Evolutionary conservation across 2,888 invertebrate genomes (phyloP).

Genomic region (Acrocyrtus sp.): DNA sequence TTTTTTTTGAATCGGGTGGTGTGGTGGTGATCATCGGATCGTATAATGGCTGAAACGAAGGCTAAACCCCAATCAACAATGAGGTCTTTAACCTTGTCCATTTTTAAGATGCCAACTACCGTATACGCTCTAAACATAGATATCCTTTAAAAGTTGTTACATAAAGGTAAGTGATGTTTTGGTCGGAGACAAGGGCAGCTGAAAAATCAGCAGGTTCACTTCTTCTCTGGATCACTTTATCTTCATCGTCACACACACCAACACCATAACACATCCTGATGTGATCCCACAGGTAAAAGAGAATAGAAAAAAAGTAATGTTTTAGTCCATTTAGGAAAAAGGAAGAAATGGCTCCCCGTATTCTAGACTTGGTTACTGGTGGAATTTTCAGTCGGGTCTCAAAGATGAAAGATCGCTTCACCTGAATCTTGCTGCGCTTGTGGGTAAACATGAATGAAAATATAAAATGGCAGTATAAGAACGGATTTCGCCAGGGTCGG

Average conservation of each 20-base stretch:
- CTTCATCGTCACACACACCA: conserved; percentile 6
- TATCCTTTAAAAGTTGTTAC: not conserved
- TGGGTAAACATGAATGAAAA: no score
- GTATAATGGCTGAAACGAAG: not conserved
- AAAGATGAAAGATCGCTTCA: no score
- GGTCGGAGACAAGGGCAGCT: not conserved
- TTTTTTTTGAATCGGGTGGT: no score
- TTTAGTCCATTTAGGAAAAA: conserved; percentile 22
- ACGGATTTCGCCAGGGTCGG: no score
- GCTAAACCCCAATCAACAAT: conserved; percentile 24
- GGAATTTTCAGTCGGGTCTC: no score
- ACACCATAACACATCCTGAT: no score
- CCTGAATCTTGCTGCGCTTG: no score
- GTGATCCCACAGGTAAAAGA: no score
- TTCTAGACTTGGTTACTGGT: no score
- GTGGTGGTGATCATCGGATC: not conserved
- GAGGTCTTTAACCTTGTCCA: conserved; percentile 47
- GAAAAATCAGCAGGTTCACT: not conserved
- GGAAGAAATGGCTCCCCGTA: no score
- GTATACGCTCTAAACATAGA: conserved; percentile 4
- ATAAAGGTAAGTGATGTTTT: not conserved
- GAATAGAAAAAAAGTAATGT: conserved; percentile 9
- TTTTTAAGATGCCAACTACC: conserved; percentile 15
- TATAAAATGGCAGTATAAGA: no score
- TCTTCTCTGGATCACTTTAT: conserved; percentile 22